Evolutionary conservation across 2,888 invertebrate species (phyloP).

Genomic region (Nymphalis urticae): DNA sequence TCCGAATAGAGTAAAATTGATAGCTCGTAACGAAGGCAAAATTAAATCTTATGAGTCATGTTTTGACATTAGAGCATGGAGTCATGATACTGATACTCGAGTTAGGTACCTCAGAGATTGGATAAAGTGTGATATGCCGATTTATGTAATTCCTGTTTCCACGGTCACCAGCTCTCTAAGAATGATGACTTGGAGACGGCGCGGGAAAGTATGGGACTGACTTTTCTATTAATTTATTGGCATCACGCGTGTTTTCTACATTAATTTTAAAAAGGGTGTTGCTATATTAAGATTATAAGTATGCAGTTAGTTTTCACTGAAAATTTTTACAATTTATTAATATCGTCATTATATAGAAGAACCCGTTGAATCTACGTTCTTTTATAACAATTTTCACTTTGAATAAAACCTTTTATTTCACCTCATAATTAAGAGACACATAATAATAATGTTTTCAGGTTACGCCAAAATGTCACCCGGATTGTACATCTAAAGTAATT

Average conservation of each 20-base stretch:
- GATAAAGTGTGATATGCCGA: conserved; percentile 69
- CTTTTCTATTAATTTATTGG: not conserved
- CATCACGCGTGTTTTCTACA: not conserved
- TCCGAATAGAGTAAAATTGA: conserved; percentile 49
- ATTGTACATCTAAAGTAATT: conserved; percentile 68
- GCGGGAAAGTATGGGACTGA: conserved; percentile 51
- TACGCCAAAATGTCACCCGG: conserved; percentile 62
- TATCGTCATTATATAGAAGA: too few relatives aligned
- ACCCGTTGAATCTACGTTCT: too few relatives aligned
- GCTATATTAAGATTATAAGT: too few relatives aligned
- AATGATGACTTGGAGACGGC: conserved; percentile 59
- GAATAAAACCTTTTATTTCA: too few relatives aligned
- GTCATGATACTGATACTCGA: conserved; percentile 61
- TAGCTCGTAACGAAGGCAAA: conserved; percentile 76
- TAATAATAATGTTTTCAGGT: conserved; percentile 45
- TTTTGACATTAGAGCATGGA: conserved; percentile 80
- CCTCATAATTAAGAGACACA: not conserved
- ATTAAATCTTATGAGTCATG: conserved; percentile 80
- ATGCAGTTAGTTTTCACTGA: too few relatives aligned
- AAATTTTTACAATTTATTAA: too few relatives aligned
- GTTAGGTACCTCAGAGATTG: conserved; percentile 69
- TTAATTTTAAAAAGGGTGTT: not conserved
- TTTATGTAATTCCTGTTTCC: conserved; percentile 56
- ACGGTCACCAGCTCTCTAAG: conserved; percentile 53
- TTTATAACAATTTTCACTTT: too few relatives aligned